Evolutionary conservation across 1,140 invertebrate genomes (phyloP), one percentile per base, ranked within the genome.

Genomic region (Papilio aristodemus): DNA sequence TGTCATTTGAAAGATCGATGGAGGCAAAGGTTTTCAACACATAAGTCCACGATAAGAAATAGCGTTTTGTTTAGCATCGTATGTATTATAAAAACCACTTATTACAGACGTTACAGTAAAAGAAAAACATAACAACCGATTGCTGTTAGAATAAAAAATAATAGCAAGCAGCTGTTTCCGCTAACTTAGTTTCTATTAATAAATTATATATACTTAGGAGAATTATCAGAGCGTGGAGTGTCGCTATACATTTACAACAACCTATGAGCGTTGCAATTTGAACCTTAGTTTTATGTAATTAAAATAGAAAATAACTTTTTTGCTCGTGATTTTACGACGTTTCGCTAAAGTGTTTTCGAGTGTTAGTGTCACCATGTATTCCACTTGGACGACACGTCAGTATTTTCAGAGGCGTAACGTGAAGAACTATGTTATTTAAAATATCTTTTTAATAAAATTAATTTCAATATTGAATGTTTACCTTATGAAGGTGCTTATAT

Each of bases 181-280:
- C 11, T 64, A 64, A 64, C 60, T 64, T 64, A 64, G 60, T 64
- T 64, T 64, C 60, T 64, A 64, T 64, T 64, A 64, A 64, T 64
- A 64, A 43, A 64, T 64, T 41, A 64, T 43, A 64, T 64, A 43
- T 43, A 64, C 60, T 64, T 64, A 43, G 38, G 60, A 11, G 60
- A 36, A 14, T 66, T 66, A 66, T 66, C 63, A 66, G 63, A 66
- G 63, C 63, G 63, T 66, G 63, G 13, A 66, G n/a, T 66, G 63
- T 66, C 63, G 63, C 41, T 66, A 66, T 66, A 66, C 41, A 9
- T 46, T 50, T 32, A 17, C 8, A 17, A 10, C 9, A 10, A 17
- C 58, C 38, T 32, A 14, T 36, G 4, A 6, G 9, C 63, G 25
- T 38, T 66, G 9, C n/a, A 50, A 43, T 66, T 27, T 66, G 13